Evolutionary conservation across 2,888 invertebrate species (phyloP).

Genomic region (Branchinecta sandiegonensis): DNA sequence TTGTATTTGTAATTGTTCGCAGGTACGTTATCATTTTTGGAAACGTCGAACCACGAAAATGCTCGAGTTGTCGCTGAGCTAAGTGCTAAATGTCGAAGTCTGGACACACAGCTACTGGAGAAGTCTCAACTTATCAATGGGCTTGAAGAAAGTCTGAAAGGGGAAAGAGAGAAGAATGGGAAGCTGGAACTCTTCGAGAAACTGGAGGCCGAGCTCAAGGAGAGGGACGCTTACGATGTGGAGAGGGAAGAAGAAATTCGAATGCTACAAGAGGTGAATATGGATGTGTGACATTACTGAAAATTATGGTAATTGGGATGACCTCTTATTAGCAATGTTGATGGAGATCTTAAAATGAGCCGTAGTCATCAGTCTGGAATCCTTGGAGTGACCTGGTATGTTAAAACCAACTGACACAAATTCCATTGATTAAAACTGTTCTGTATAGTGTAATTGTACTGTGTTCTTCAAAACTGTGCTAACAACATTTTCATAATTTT

Average conservation of each 20-base stretch:
- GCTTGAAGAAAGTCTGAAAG: slow-evolving; percentile 37
- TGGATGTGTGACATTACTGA: not conserved
- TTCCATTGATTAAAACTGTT: no score
- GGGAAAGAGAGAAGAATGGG: slow-evolving; percentile 38
- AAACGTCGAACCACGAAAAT: not conserved
- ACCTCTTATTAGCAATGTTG: no score
- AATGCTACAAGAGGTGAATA: slow-evolving; percentile 40
- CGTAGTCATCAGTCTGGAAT: no score
- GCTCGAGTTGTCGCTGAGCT: slow-evolving; percentile 1
- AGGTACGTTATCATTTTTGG: slow-evolving; percentile 1
- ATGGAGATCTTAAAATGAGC: no score
- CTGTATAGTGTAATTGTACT: no score
- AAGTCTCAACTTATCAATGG: slow-evolving; percentile 26
- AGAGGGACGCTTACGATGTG: slow-evolving; percentile 32
- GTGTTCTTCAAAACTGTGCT: no score
- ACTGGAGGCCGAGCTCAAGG: slow-evolving; percentile 33
- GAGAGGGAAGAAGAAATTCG: slow-evolving; percentile 39
- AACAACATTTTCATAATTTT: no score
- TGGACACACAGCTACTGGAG: slow-evolving; percentile 25
- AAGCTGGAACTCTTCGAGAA: slow-evolving; percentile 40
- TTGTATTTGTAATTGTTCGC: not conserved
- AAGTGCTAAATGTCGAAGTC: not conserved
- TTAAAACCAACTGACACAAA: no score
- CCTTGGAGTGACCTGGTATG: no score
- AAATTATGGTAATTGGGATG: not conserved